These are phyloP conservation scores for Chirona hameri DNA, from an alignment of 2,888 invertebrate species.

Conservation along the genomic window DNA sequence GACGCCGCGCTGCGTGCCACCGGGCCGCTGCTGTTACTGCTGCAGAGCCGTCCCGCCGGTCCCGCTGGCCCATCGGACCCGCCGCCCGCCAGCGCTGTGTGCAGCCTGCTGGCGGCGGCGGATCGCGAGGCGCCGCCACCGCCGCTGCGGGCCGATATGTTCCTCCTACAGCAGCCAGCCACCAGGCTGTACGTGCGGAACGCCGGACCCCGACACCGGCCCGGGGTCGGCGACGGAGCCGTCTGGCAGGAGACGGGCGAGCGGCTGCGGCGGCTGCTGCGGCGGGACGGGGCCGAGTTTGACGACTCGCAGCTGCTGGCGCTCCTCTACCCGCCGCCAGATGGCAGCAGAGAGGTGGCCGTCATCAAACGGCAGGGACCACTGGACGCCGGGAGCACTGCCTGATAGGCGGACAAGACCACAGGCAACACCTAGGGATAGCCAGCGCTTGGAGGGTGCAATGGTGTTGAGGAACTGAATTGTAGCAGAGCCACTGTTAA, in stretches of 20 bases:
- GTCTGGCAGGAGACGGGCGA: background rate
- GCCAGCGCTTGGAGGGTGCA: no score
- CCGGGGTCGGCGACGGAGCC: background rate
- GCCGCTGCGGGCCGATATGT: background rate
- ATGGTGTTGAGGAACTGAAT: no score
- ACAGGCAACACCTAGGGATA: no score
- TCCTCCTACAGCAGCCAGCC: background rate
- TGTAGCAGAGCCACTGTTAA: no score
- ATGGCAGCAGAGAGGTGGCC: background rate
- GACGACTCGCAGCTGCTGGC: background rate
- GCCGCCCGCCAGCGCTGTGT: background rate
- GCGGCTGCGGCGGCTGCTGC: background rate
- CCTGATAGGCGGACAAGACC: no score
- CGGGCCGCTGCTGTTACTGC: background rate
- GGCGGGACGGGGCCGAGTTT: background rate
- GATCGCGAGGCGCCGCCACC: background rate
- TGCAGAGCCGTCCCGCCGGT: no score
- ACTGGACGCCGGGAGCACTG: background rate
- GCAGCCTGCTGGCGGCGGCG: background rate
- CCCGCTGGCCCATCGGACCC: no score
- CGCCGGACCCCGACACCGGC: background rate
- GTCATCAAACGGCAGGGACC: background rate
- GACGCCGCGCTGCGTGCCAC: background rate
- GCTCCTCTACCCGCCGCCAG: background rate
- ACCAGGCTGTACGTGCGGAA: background rate